Evolutionary conservation across 2,888 invertebrate genomes (phyloP).

Genomic region (Ophion ellenae): DNA sequence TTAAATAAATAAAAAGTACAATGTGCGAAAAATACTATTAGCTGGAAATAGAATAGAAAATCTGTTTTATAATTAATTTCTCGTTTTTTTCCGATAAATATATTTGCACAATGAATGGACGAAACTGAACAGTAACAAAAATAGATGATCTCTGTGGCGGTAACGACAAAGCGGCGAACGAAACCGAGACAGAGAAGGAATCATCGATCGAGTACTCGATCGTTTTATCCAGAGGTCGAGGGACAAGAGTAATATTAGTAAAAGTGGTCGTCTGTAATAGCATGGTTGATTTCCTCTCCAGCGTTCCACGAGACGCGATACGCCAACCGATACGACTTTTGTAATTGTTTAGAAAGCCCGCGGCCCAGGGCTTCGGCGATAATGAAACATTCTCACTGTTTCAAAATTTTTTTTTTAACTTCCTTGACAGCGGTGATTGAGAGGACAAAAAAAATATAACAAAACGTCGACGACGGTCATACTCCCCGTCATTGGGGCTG

Average conservation of each 20-base stretch:
- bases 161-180: too few relatives aligned
- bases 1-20: too few relatives aligned
- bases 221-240: slow-evolving; percentile 44
- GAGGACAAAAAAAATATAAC: slow-evolving; percentile 1
- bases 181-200: slow-evolving; percentile 5
- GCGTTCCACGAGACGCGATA: slow-evolving; percentile 31
- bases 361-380: slow-evolving; percentile 23
- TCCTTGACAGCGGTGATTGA: slow-evolving; percentile 11
- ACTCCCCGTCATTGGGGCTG: too few relatives aligned
- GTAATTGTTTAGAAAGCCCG: slow-evolving; percentile 57
- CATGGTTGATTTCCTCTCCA: slow-evolving; percentile 48
- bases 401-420: slow-evolving; percentile 32
- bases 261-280: slow-evolving; percentile 45
- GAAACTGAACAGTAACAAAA: too few relatives aligned
- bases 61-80: too few relatives aligned
- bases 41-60: too few relatives aligned
- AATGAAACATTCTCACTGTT: slow-evolving; percentile 37
- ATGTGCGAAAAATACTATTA: too few relatives aligned
- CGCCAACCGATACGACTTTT: slow-evolving; percentile 50
- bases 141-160: too few relatives aligned
- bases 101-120: too few relatives aligned
- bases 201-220: slow-evolving; percentile 38
- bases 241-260: slow-evolving; percentile 39
- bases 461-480: not conserved
- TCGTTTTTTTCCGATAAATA: too few relatives aligned